Evolutionary conservation across 2,888 invertebrate species (phyloP).

Genomic region (Rhagonycha lutea): DNA sequence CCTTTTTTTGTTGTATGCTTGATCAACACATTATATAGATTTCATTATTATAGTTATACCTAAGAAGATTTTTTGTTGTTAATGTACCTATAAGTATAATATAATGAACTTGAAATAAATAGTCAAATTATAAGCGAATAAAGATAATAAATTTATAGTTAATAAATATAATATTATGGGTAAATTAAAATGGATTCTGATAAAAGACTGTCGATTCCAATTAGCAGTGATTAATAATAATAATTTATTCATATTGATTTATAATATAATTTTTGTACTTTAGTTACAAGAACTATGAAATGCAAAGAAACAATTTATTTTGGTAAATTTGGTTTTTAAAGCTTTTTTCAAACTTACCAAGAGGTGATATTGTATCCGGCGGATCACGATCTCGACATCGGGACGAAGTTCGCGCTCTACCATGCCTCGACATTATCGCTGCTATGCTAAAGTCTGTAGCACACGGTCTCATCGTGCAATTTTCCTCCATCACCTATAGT

Average conservation of each 20-base stretch:
- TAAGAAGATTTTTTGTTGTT: too few relatives aligned
- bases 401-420: slow-evolving; percentile 63
- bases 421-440: slow-evolving; percentile 87
- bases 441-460: slow-evolving; percentile 96
- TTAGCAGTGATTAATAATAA: background rate
- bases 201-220: background rate
- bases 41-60: background rate
- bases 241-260: too few relatives aligned
- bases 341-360: slow-evolving; percentile 49
- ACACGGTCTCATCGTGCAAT: slow-evolving; percentile 74
- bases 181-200: background rate
- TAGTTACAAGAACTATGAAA: background rate
- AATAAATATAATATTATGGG: background rate
- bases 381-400: slow-evolving; percentile 56
- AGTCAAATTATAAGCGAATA: background rate
- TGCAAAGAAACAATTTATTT: background rate
- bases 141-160: background rate
- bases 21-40: background rate
- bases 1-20: background rate
- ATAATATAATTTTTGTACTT: background rate
- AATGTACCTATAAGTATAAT: too few relatives aligned
- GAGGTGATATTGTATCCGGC: slow-evolving; percentile 50
- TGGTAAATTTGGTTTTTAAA: background rate
- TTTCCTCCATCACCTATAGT: slow-evolving; percentile 62
- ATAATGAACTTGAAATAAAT: too few relatives aligned